Conservation (phyloP, 2,888 invertebrate species). For the Dasypolia templi region DNA sequence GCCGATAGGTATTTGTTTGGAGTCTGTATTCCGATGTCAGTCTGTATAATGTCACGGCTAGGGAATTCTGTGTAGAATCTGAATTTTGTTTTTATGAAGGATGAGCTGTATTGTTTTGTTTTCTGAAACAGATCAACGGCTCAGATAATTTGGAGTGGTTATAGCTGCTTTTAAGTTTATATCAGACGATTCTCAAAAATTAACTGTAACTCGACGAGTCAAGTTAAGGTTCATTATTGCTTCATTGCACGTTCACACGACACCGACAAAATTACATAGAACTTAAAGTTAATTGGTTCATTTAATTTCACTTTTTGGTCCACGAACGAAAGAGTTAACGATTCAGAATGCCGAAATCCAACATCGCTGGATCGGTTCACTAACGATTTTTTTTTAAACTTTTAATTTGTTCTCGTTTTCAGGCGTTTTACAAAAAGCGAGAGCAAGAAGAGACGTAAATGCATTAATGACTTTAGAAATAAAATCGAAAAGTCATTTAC, state of each 20-base stretch:
- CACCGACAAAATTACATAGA: not conserved
- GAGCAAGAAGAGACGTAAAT: not conserved
- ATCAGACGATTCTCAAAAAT: not conserved
- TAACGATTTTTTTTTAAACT: not conserved
- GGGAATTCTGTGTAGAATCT: constrained; percentile 10
- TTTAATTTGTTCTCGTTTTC: not conserved
- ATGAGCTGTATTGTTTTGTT: not conserved
- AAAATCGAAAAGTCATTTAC: not conserved
- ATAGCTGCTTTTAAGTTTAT: not conserved
- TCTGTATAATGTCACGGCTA: constrained; percentile 35
- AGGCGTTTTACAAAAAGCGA: not conserved
- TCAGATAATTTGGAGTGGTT: not conserved
- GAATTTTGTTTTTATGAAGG: not conserved
- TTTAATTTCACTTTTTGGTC: not conserved
- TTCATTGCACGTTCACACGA: not conserved
- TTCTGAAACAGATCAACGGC: not conserved
- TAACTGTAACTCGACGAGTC: not conserved
- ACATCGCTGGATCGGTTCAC: not conserved
- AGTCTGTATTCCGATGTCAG: constrained; percentile 28
- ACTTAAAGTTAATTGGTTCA: not conserved
- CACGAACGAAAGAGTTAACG: not conserved
- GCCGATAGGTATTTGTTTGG: constrained; percentile 51
- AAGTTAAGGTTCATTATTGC: not conserved
- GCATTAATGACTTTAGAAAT: not conserved
- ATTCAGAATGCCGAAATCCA: not conserved